Percentiles rank a stretch among this genome's conserved stretches.
These are phyloP conservation scores for Elephantulus edwardii DNA, from an alignment of 2,113 vertebrate species.

Conservation along the genomic window DNA sequence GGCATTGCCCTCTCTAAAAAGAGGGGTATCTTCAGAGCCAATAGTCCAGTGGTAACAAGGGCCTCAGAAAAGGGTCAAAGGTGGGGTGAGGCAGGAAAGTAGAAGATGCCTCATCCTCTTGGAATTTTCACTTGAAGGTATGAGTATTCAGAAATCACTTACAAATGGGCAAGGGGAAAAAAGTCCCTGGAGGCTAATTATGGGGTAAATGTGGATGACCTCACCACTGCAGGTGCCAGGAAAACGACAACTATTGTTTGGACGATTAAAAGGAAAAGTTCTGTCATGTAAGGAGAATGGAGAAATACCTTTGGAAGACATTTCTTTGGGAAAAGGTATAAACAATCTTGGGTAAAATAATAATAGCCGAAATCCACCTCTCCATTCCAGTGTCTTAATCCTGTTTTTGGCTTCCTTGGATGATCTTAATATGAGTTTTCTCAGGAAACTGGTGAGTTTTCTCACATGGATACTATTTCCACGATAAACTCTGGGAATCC, in stretches of 20 bases:
- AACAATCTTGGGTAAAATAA: neutral
- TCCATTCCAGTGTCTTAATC: neutral
- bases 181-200: neutral
- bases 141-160: neutral
- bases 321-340: neutral
- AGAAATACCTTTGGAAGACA: neutral
- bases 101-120: neutral
- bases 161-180: neutral
- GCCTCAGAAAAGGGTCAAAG: neutral
- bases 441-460: neutral
- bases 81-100: neutral
- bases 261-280: neutral
- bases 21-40: neutral
- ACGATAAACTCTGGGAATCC: neutral
- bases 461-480: neutral
- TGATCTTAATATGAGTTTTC: neutral
- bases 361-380: neutral
- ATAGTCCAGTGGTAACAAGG: neutral
- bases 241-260: neutral
- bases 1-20: neutral
- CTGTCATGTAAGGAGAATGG: neutral
- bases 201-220: fast-evolving
- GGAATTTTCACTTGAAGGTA: neutral
- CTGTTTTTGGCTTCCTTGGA: neutral
- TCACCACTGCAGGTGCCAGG: too few species aligned